Conservation (phyloP, 92 coral and sea anemone species). For the Isaurus tuberculatus region DNA sequence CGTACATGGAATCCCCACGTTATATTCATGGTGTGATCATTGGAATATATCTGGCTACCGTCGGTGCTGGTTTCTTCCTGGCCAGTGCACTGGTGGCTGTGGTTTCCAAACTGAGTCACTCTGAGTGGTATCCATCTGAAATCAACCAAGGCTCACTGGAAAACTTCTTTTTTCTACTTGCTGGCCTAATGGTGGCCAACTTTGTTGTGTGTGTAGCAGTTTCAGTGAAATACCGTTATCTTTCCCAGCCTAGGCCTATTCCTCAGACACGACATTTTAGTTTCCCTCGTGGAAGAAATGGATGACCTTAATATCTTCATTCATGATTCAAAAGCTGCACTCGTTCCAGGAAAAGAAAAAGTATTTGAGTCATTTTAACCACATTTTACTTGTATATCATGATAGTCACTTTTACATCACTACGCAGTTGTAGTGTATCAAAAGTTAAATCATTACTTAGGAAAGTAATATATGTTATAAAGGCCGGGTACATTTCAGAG, state of each 20-base stretch:
- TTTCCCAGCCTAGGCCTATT: background rate
- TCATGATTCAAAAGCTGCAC: background rate
- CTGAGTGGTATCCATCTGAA: conserved; percentile 64
- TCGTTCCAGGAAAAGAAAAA: background rate
- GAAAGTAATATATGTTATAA: no score
- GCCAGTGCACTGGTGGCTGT: conserved; percentile 72
- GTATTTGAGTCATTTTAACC: no score
- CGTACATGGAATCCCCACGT: conserved; percentile 69
- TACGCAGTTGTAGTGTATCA: no score
- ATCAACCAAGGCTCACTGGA: conserved; percentile 65
- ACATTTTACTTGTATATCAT: no score
- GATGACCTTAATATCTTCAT: background rate
- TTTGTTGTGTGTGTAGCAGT: conserved; percentile 58
- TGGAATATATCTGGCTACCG: conserved; percentile 61
- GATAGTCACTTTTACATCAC: no score
- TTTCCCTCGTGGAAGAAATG: background rate
- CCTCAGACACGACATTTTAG: background rate
- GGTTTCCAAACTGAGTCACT: conserved; percentile 51
- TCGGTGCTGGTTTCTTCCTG: conserved; percentile 64
- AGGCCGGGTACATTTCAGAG: no score
- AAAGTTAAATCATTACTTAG: no score
- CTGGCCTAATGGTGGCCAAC: conserved; percentile 58
- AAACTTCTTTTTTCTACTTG: conserved; percentile 65
- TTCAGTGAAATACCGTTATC: conserved; percentile 52
- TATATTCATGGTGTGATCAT: conserved; percentile 68